Conservation (phyloP, 2,888 invertebrate species). For the Athalia circularis region DNA sequence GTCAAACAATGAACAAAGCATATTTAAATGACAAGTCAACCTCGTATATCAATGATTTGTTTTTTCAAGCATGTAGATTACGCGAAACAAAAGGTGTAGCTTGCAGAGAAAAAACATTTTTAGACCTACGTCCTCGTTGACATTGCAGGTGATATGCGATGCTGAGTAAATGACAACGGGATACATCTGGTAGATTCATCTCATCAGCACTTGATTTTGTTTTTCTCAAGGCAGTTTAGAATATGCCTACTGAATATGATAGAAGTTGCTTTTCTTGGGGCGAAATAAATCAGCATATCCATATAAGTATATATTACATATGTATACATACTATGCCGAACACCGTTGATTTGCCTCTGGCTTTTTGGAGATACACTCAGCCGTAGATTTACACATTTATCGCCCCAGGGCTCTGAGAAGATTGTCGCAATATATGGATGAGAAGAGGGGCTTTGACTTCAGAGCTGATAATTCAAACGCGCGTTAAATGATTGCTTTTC, state of each 20-base stretch:
- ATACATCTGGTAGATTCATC: too few species aligned
- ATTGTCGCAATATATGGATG: neutral
- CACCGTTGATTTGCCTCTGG: neutral
- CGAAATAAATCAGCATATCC: neutral
- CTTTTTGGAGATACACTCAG: neutral
- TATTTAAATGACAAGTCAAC: neutral
- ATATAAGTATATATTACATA: neutral
- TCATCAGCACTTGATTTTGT: too few species aligned
- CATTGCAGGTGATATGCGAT: too few species aligned
- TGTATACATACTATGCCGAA: neutral
- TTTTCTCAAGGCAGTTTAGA: neutral
- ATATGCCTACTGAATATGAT: neutral
- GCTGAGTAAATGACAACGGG: too few species aligned
- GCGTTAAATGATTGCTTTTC: neutral
- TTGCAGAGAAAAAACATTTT: too few species aligned
- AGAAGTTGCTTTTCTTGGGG: neutral
- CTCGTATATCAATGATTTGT: too few species aligned
- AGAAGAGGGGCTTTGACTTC: neutral
- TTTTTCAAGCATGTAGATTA: too few species aligned
- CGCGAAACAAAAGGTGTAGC: too few species aligned
- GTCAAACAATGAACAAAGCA: neutral
- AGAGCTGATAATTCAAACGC: neutral
- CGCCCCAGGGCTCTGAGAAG: neutral
- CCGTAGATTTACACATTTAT: neutral
- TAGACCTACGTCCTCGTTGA: too few species aligned